phyloP scores from a whole-genome alignment of 2,797 vertebrate genomes.

The Poeciliopsis paucimaculata region DNA sequence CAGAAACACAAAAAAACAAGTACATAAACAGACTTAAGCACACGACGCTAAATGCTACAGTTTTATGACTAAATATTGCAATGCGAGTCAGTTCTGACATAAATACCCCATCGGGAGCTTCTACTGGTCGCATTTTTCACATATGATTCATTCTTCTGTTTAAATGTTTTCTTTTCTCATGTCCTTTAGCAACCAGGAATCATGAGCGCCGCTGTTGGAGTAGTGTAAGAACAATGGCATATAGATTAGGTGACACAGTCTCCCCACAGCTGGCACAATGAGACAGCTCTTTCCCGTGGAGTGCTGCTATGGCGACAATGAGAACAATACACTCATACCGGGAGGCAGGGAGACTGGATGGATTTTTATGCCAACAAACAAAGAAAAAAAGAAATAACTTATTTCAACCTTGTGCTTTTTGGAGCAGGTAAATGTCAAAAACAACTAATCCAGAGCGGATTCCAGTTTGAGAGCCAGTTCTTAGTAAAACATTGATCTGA shows the following conservation, averaged over 20 bases:
- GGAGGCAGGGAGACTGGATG: neutral
- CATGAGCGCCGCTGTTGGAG: neutral
- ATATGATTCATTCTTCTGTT: conserved; percentile 34
- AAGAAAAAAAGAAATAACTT: neutral
- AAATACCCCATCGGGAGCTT: neutral
- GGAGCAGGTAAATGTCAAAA: neutral
- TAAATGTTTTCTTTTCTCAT: conserved; percentile 12
- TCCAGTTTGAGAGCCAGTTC: neutral
- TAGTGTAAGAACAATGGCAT: conserved; percentile 39
- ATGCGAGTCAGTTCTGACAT: neutral
- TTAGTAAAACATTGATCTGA: neutral
- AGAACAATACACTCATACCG: neutral
- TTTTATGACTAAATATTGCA: conserved; percentile 16
- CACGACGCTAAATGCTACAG: neutral
- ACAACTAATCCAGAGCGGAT: neutral
- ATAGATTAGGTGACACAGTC: conserved; percentile 36
- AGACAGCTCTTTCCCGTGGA: conserved; percentile 29
- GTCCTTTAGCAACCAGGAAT: conserved; percentile 6
- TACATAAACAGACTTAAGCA: neutral
- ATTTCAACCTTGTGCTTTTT: neutral
- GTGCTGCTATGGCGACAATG: neutral
- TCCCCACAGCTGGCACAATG: conserved; percentile 12
- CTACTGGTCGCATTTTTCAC: conserved; percentile 2
- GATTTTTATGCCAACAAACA: conserved; percentile 2
- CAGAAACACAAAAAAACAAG: neutral